phyloP scores from a whole-genome alignment of 2,888 invertebrate genomes.

The Esperia sulphurella region DNA sequence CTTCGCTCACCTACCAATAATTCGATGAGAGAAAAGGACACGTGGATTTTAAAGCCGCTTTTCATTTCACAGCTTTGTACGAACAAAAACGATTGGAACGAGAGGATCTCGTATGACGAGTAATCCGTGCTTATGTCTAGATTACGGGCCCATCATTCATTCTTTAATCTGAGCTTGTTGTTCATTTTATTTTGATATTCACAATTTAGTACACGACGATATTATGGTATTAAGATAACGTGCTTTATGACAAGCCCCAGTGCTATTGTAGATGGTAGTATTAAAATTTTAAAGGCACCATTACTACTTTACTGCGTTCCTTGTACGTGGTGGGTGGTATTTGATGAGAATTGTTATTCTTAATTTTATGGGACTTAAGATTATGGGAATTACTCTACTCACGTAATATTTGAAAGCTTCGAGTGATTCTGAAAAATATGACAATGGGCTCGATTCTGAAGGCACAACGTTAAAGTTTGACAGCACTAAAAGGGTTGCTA shows the following conservation, averaged over 20 bases:
- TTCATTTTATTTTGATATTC: constrained; percentile 21
- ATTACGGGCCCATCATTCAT: constrained; percentile 35
- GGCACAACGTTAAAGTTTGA: no score
- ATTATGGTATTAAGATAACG: constrained; percentile 19
- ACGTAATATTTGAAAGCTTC: no score
- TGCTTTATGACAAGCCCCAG: neutral
- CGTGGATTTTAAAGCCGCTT: constrained; percentile 4
- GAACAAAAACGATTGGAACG: constrained; percentile 4
- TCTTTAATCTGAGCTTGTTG: constrained; percentile 31
- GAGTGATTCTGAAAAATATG: no score
- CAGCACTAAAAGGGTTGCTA: no score
- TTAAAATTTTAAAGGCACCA: neutral
- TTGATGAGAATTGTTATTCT: neutral
- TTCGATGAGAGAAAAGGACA: constrained; percentile 21
- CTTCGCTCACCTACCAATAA: constrained; percentile 18
- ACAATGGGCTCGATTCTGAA: no score
- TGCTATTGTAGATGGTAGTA: neutral
- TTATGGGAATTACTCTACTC: no score
- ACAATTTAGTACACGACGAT: constrained; percentile 13
- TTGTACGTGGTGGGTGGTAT: neutral
- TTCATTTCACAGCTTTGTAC: constrained; percentile 6
- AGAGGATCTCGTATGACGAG: constrained; percentile 4
- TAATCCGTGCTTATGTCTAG: constrained; percentile 19
- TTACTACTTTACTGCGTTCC: neutral
- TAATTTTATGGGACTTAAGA: no score